These are phyloP conservation scores for Monochamus alternatus DNA, from an alignment of 2,888 invertebrate species.

Conservation along the genomic window DNA sequence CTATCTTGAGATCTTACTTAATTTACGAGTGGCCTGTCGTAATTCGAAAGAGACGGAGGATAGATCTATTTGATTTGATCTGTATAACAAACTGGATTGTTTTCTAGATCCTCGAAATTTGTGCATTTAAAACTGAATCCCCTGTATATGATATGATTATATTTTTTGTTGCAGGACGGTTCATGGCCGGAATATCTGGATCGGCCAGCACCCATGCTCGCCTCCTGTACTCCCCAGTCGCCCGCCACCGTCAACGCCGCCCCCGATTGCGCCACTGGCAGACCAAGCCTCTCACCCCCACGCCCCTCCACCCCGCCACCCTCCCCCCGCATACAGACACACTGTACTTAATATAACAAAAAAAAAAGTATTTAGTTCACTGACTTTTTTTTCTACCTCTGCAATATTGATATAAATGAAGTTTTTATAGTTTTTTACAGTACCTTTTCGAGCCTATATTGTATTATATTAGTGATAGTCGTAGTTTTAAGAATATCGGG, in stretches of 20 bases:
- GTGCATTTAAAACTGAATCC: no score
- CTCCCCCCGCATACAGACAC: conserved; percentile 28
- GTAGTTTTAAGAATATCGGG: conserved; percentile 55
- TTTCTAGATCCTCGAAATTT: no score
- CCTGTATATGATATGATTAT: background rate
- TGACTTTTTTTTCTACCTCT: conserved; percentile 58
- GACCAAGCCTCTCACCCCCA: conserved; percentile 42
- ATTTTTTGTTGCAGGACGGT: conserved; percentile 64
- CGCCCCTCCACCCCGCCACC: conserved; percentile 38
- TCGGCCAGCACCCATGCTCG: conserved; percentile 66
- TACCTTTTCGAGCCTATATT: conserved; percentile 27
- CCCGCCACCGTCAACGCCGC: conserved; percentile 73
- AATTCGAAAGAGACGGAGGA: no score
- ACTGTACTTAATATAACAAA: conserved; percentile 29
- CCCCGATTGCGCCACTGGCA: conserved; percentile 71
- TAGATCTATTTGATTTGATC: no score
- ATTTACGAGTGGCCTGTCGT: no score
- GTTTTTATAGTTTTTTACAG: conserved; percentile 56
- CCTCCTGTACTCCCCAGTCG: conserved; percentile 70
- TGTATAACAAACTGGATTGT: no score
- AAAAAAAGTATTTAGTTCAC: conserved; percentile 30
- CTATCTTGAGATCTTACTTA: no score
- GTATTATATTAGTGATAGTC: conserved; percentile 47
- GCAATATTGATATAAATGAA: conserved; percentile 60
- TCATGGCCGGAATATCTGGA: conserved; percentile 67